A percentile compares a stretch with the other conserved stretches of the same genome.
Evolutionary conservation across 1,140 invertebrate species (phyloP).

Genomic region (Fopius arisanus): DNA sequence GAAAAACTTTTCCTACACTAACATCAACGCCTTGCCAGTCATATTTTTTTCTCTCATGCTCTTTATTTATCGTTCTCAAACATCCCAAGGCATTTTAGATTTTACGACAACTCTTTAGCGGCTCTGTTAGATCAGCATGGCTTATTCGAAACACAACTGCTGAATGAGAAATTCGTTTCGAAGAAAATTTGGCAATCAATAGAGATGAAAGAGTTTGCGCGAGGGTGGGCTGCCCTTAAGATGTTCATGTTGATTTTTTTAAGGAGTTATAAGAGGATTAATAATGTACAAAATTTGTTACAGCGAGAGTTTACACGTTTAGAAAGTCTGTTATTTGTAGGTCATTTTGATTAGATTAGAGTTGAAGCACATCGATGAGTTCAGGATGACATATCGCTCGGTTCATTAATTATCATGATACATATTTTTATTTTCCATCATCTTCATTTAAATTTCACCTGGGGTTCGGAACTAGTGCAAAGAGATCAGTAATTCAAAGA

Average conservation of each 20-base stretch:
- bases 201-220: slow-evolving; percentile 57
- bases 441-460: not conserved
- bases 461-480: not conserved
- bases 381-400: slow-evolving; percentile 18
- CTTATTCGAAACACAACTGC: slow-evolving; percentile 13
- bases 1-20: not conserved
- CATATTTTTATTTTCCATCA: not conserved
- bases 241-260: slow-evolving; percentile 32
- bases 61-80: not conserved
- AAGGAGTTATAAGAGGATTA: not conserved
- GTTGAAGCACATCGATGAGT: slow-evolving; percentile 1
- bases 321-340: slow-evolving; percentile 22
- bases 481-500: not conserved
- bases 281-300: slow-evolving; percentile 22
- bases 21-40: not conserved
- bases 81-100: not conserved
- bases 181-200: slow-evolving; percentile 4
- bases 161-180: not conserved
- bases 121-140: slow-evolving; percentile 26
- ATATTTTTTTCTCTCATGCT: not conserved
- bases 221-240: slow-evolving; percentile 62
- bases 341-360: slow-evolving; percentile 25
- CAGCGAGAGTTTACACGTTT: slow-evolving; percentile 21
- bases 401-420: slow-evolving; percentile 9
- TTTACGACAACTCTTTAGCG: slow-evolving; percentile 5